A percentile compares a stretch with the other conserved stretches of the same genome.
phyloP scores from a whole-genome alignment of 2,797 vertebrate species.

The Epinephelus malabaricus region DNA sequence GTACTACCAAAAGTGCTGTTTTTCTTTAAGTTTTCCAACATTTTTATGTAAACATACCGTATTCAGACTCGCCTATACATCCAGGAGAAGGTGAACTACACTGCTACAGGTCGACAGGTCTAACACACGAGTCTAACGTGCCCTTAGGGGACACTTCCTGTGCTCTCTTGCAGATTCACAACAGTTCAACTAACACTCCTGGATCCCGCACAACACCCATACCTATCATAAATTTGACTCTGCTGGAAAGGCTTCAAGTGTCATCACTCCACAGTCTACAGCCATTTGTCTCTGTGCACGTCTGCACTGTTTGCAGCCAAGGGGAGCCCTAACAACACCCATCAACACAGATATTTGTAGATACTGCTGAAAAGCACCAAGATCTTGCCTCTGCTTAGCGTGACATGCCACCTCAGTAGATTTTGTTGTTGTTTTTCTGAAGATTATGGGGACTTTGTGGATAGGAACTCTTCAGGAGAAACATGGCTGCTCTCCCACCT shows the following conservation, averaged over 20 bases:
- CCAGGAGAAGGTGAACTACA: conserved; percentile 49
- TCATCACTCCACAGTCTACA: conserved; percentile 70
- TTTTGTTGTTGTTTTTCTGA: not conserved
- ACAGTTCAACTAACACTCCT: conserved; percentile 73
- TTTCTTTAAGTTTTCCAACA: not conserved
- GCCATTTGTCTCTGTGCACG: conserved; percentile 60
- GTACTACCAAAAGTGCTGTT: conserved; percentile 14
- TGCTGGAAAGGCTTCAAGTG: conserved; percentile 73
- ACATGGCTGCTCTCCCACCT: conserved; percentile 49
- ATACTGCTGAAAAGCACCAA: conserved; percentile 1
- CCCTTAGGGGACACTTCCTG: conserved; percentile 76
- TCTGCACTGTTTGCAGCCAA: conserved; percentile 44
- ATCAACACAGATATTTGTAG: conserved; percentile 55
- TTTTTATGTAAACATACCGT: not conserved
- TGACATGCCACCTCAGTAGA: not conserved
- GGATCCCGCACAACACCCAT: conserved; percentile 68
- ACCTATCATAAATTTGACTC: conserved; percentile 78
- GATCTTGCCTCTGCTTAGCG: not conserved
- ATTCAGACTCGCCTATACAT: conserved; percentile 20
- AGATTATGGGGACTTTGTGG: not conserved
- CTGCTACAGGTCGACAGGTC: conserved; percentile 38
- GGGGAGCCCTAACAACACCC: conserved; percentile 58
- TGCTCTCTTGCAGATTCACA: conserved; percentile 67
- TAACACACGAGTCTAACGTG: conserved; percentile 57
- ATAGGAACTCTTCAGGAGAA: conserved; percentile 42